Evolutionary conservation across 1,140 invertebrate genomes (phyloP).

Genomic region (Dendrolimus punctatus): DNA sequence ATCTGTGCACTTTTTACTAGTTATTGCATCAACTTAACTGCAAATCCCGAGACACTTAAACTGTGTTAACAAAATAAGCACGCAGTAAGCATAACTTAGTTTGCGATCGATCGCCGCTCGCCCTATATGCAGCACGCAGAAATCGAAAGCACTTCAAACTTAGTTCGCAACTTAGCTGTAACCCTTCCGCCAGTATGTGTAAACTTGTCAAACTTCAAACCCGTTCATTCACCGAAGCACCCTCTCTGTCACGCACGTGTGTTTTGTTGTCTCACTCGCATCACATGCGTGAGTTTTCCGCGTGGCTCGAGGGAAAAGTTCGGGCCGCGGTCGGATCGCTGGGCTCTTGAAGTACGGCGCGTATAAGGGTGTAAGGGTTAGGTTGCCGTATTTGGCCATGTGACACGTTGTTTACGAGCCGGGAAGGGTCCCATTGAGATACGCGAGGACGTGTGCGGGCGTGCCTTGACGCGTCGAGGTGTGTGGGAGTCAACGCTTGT

Average conservation of each 20-base stretch:
- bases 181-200: conserved; percentile 54
- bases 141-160: conserved; percentile 60
- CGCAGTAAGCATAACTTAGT: conserved; percentile 28
- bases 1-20: conserved; percentile 9
- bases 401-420: conserved; percentile 31
- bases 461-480: conserved; percentile 28
- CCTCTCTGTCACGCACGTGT: conserved; percentile 49
- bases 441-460: conserved; percentile 19
- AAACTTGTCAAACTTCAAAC: conserved; percentile 53
- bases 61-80: conserved; percentile 24
- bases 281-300: conserved; percentile 36
- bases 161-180: conserved; percentile 41
- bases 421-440: conserved; percentile 44
- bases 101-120: conserved; percentile 40
- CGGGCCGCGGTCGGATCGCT: conserved; percentile 9
- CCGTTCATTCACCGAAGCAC: conserved; percentile 53
- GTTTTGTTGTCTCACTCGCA: conserved; percentile 43
- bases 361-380: conserved; percentile 17
- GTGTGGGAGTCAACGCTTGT: conserved; percentile 57
- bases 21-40: conserved; percentile 16
- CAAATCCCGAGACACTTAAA: conserved; percentile 9
- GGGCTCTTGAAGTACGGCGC: conserved; percentile 4
- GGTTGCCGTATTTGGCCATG: conserved; percentile 33
- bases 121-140: conserved; percentile 55
- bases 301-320: conserved; percentile 23